phyloP scores from a whole-genome alignment of 37 sponge, comb jelly and placozoan species.

The Agelas oroides region DNA sequence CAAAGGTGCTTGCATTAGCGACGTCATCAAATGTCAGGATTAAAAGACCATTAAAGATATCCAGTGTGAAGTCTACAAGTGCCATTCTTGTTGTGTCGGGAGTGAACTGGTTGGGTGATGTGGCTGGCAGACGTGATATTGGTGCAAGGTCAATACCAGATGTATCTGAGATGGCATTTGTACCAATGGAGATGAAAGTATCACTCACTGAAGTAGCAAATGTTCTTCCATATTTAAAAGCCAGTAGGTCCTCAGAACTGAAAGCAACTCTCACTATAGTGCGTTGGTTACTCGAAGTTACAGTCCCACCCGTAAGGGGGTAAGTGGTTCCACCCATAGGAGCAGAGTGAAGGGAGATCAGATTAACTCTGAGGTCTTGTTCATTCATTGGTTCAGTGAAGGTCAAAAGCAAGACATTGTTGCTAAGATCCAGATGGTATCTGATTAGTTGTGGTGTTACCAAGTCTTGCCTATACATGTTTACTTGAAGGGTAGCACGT shows the following conservation, averaged over 20 bases:
- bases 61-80: conserved; percentile 61
- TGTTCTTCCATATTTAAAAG: conserved; percentile 47
- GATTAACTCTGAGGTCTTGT: conserved; percentile 13
- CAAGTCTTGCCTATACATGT: conserved; percentile 51
- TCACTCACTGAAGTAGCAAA: conserved; percentile 38
- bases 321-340: conserved; percentile 32
- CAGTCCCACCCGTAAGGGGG: conserved; percentile 70
- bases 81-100: conserved; percentile 44
- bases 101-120: conserved; percentile 41
- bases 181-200: conserved; percentile 65
- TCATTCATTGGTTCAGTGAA: conserved; percentile 80
- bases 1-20: conserved; percentile 59
- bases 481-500: conserved; percentile 24
- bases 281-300: conserved; percentile 35
- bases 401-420: conserved; percentile 69
- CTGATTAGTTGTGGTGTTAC: conserved; percentile 51
- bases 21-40: conserved; percentile 84
- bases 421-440: conserved; percentile 71
- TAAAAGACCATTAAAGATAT: conserved; percentile 78
- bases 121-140: conserved; percentile 26
- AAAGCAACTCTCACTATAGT: conserved; percentile 62
- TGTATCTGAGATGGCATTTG: conserved; percentile 62
- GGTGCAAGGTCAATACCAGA: conserved; percentile 41
- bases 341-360: conserved; percentile 56
- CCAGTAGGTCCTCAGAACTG: conserved; percentile 62